A percentile compares a stretch with the other conserved stretches of the same genome.
Evolutionary conservation across 2,797 vertebrate species (phyloP).

Genomic region (Smutsia temminckii): DNA sequence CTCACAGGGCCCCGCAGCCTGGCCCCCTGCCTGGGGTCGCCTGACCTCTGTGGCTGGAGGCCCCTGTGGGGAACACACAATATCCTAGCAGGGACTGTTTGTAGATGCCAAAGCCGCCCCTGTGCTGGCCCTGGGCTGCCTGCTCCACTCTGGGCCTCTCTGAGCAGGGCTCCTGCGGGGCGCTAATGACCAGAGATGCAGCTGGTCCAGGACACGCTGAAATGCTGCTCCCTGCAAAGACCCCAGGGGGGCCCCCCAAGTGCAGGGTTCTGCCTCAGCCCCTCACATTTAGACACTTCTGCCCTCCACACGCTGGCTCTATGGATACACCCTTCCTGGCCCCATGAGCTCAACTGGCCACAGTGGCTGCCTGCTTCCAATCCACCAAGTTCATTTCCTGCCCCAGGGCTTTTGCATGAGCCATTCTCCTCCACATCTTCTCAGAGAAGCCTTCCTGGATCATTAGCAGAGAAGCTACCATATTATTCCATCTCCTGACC

Average conservation of each 20-base stretch:
- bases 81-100: neutral
- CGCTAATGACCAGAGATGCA: neutral
- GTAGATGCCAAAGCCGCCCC: neutral
- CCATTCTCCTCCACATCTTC: neutral
- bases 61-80: neutral
- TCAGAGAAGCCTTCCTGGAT: neutral
- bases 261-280: neutral
- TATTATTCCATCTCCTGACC: neutral
- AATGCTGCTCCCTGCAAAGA: neutral
- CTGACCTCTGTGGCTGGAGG: slow-evolving; percentile 24
- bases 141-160: neutral
- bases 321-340: no score
- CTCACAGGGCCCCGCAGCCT: neutral
- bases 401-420: neutral
- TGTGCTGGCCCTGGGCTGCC: neutral
- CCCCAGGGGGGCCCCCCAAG: no score
- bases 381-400: neutral
- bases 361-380: neutral
- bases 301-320: neutral
- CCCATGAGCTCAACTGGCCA: neutral
- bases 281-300: neutral
- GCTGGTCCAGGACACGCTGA: neutral
- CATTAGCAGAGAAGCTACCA: neutral
- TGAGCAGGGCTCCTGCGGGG: accelerated
- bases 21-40: slow-evolving; percentile 36